A percentile compares a stretch with the other conserved stretches of the same genome.
Evolutionary conservation across 2,888 invertebrate species (phyloP).

Genomic region (Lithophane socia): DNA sequence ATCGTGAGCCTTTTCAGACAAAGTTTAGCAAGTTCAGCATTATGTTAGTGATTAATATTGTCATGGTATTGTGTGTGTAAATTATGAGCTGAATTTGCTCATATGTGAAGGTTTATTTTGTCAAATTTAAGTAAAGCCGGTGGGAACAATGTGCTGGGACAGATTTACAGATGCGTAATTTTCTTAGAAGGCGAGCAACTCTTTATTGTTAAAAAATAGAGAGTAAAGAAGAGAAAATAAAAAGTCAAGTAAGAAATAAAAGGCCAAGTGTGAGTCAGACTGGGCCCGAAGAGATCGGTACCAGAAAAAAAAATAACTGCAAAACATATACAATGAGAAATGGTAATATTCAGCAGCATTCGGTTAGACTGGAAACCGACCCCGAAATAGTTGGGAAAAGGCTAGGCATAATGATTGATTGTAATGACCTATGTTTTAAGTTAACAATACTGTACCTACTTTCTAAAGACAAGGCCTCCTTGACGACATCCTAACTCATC

Average conservation of each 20-base stretch:
- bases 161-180: background rate
- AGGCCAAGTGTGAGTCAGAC: too few species aligned
- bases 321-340: too few species aligned
- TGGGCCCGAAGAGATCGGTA: too few species aligned
- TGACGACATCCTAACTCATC: too few species aligned
- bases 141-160: background rate
- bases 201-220: background rate
- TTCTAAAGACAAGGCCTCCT: too few species aligned
- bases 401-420: background rate
- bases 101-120: background rate
- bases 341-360: too few species aligned
- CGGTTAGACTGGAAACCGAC: too few species aligned
- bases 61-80: background rate
- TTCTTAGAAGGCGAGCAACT: background rate
- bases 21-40: background rate
- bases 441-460: background rate
- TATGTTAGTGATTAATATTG: constrained; percentile 10
- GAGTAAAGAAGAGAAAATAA: too few species aligned
- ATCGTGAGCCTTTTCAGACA: background rate
- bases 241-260: too few species aligned
- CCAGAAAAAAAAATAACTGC: too few species aligned
- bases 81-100: background rate
- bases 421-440: background rate
- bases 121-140: background rate
- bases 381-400: too few species aligned